These are phyloP conservation scores for Grammomys surdaster DNA, from an alignment of 2,113 vertebrate species.

Conservation along the genomic window DNA sequence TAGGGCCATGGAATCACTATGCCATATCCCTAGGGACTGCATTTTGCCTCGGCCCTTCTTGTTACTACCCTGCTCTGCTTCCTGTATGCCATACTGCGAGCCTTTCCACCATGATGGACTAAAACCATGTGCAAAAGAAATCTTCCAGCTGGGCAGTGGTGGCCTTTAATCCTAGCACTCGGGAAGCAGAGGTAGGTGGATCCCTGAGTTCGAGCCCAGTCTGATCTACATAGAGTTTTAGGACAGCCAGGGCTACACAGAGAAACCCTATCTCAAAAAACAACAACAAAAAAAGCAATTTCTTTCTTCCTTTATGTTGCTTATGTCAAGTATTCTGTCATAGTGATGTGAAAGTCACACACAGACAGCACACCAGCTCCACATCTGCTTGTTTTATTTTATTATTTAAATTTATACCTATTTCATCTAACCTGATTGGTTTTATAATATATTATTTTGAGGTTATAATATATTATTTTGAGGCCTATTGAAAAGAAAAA, in stretches of 20 bases:
- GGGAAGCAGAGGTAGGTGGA: too few relatives aligned
- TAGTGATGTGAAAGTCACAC: background rate
- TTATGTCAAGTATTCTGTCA: background rate
- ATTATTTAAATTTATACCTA: background rate
- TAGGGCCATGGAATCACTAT: background rate
- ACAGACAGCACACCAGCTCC: slow-evolving; percentile 1
- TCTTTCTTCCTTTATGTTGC: background rate
- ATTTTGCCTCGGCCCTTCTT: background rate
- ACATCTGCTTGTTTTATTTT: background rate
- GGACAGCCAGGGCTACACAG: too few relatives aligned
- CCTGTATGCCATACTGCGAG: background rate
- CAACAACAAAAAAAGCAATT: too few relatives aligned
- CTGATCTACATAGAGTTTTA: too few relatives aligned
- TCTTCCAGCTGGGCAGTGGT: background rate
- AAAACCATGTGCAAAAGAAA: background rate
- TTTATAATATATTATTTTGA: background rate
- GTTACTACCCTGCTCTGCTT: background rate
- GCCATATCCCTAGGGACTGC: too few relatives aligned
- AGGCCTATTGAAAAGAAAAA: slow-evolving; percentile 29
- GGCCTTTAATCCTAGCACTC: too few relatives aligned
- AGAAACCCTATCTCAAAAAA: too few relatives aligned
- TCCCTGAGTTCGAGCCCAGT: too few relatives aligned
- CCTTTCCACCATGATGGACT: background rate
- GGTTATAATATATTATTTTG: slow-evolving; percentile 8
- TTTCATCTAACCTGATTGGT: background rate